Evolutionary conservation across 2,888 invertebrate species (phyloP).

Genomic region (Sarcophaga caerulescens): DNA sequence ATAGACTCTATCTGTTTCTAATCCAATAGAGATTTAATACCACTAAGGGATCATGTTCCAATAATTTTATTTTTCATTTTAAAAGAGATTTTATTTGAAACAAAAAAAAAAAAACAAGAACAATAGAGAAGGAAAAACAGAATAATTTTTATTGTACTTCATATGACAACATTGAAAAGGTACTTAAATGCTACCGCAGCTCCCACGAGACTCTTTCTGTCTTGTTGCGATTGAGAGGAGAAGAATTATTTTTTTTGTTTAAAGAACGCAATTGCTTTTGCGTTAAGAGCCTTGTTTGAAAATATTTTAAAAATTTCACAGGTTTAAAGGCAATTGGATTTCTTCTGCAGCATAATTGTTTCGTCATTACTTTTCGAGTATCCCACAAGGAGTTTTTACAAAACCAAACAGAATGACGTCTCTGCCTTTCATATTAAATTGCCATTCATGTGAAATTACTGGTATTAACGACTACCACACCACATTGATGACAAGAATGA

Average conservation of each 20-base stretch:
- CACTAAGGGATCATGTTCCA: constrained; percentile 10
- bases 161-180: constrained; percentile 18
- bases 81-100: constrained; percentile 3
- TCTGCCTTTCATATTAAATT: not conserved
- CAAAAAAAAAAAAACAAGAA: too few relatives aligned
- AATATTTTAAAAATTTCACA: constrained; percentile 1
- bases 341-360: constrained; percentile 14
- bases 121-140: too few relatives aligned
- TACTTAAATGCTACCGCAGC: constrained; percentile 33
- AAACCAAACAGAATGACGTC: not conserved
- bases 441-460: constrained; percentile 1
- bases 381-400: constrained; percentile 14
- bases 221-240: not conserved
- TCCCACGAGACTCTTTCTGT: constrained; percentile 18
- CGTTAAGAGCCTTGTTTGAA: not conserved
- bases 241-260: not conserved
- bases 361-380: constrained; percentile 8
- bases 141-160: not conserved
- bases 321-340: constrained; percentile 13
- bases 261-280: constrained; percentile 37
- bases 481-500: not conserved
- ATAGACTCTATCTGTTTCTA: not conserved
- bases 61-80: constrained; percentile 41
- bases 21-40: constrained; percentile 15
- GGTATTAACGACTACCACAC: not conserved